Evolutionary conservation across 1,140 invertebrate genomes (phyloP).

Genomic region (Neotoxoptera formosana): DNA sequence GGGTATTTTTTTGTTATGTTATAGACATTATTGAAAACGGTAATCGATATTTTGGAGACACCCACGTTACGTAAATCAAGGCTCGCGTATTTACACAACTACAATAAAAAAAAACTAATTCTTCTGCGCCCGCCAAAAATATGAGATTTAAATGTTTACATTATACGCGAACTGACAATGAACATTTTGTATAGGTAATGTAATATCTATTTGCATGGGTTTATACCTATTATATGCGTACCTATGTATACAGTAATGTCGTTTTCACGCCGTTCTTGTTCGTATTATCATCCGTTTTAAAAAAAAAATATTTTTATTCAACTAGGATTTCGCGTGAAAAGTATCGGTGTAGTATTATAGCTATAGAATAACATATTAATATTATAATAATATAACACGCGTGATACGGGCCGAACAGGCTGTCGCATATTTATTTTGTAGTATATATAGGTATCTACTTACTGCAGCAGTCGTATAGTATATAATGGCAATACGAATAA

Average conservation of each 20-base stretch:
- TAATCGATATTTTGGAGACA: constrained; percentile 12
- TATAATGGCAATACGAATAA: constrained; percentile 13
- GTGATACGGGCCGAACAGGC: background rate
- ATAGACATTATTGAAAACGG: background rate
- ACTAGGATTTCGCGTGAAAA: background rate
- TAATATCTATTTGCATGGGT: background rate
- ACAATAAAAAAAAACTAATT: background rate
- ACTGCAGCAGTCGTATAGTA: background rate
- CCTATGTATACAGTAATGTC: background rate
- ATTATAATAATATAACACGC: background rate
- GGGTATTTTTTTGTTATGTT: background rate
- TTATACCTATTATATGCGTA: background rate
- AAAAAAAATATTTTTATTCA: constrained; percentile 7
- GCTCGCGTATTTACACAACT: background rate
- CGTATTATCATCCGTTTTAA: background rate
- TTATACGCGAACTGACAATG: background rate
- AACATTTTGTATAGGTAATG: background rate
- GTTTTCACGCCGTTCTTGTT: background rate
- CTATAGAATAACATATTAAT: background rate
- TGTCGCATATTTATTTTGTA: background rate
- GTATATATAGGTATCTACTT: background rate
- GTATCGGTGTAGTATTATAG: background rate
- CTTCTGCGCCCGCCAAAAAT: background rate
- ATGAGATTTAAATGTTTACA: background rate
- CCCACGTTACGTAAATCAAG: constrained; percentile 26